Base-by-base conservation (phyloP, 2,888 invertebrate species). In the Linyphia triangularis region DNA sequence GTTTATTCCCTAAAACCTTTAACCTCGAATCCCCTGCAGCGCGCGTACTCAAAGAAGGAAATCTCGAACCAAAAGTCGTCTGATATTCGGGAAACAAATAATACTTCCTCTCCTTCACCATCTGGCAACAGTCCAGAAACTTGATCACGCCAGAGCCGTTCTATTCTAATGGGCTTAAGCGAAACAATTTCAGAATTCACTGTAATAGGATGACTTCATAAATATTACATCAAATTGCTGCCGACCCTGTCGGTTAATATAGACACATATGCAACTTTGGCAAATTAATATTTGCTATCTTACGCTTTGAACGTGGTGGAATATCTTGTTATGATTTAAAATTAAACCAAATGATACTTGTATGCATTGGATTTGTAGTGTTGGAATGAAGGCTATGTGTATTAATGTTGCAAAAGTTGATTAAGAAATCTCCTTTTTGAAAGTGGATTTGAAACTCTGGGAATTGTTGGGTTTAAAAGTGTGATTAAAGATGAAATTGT, bases 251-350 rank as follows among this genome's bases (percentile, higher is more conserved):
- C 37, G 30, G 70, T 59, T 82, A 72, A 82, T 72, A 72, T 43
- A 61, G 61, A 72, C 61, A 63, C 82, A 67, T 10, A 40, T 33
- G 24, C 57, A 51, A 30, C 26, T 59, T 59, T 67, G 19, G 37
- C 59, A 72, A 82, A 82, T 82, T 82, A 82, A 82, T 82, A 82
- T 72, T 63, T 30, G 72, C 61, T 28, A 24, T 59, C 63, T 70
- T 61, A 30, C n/a, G 30, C 19, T 16, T 61, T 63, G 24, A 51
- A n/a, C 51, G 16, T 51, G n/a, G 13, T n/a, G 13, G 13, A n/a
- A 51, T 51, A 5, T n/a, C 51, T 51, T 51, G 51, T 51, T 51
- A 51, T 5, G 51, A 51, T 51, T 51, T 51, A 16, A n/a, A 13
- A 51, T 51, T 51, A 51, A 51, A n/a, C 16, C 51, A 10, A 9